Percentiles rank a stretch among this genome's conserved stretches.
These are phyloP conservation scores for Anisognathus igniventris DNA, from an alignment of 2,797 vertebrate genomes.

Conservation along the genomic window DNA sequence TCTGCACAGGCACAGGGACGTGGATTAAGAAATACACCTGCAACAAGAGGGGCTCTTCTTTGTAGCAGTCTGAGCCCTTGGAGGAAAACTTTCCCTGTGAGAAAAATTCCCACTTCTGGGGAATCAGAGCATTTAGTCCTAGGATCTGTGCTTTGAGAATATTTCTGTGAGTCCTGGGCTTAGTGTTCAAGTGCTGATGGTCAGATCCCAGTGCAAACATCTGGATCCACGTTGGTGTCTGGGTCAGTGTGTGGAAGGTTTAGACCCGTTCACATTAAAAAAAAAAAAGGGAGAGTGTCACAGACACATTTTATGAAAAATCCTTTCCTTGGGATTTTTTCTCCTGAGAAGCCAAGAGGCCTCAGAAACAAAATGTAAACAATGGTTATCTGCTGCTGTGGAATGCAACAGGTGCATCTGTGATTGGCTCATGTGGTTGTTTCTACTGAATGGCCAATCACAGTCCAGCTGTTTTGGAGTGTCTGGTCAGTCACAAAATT, in stretches of 20 bases:
- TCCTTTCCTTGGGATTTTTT: too few relatives aligned
- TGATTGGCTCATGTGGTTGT: too few relatives aligned
- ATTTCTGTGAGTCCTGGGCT: neutral
- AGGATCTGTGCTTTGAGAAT: neutral
- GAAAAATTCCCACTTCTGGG: neutral
- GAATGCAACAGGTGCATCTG: too few relatives aligned
- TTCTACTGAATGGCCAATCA: too few relatives aligned
- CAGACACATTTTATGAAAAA: too few relatives aligned
- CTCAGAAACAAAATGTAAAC: too few relatives aligned
- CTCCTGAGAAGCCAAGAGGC: too few relatives aligned
- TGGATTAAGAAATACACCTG: neutral
- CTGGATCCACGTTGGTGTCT: accelerated
- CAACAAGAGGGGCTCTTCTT: neutral
- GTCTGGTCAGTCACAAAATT: too few relatives aligned
- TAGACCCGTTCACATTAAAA: neutral
- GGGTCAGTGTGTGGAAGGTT: neutral
- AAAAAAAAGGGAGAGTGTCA: neutral
- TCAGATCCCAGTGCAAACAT: neutral
- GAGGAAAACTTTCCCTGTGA: neutral
- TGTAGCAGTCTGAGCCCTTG: neutral
- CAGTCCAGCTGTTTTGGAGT: too few relatives aligned
- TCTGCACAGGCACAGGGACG: accelerated
- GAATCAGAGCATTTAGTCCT: neutral
- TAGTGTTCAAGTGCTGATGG: accelerated
- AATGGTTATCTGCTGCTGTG: too few relatives aligned